A percentile compares a stretch with the other conserved stretches of the same genome.
Evolutionary conservation across 1,140 invertebrate species (phyloP).

Genomic region (Anagrus nilaparvatae): DNA sequence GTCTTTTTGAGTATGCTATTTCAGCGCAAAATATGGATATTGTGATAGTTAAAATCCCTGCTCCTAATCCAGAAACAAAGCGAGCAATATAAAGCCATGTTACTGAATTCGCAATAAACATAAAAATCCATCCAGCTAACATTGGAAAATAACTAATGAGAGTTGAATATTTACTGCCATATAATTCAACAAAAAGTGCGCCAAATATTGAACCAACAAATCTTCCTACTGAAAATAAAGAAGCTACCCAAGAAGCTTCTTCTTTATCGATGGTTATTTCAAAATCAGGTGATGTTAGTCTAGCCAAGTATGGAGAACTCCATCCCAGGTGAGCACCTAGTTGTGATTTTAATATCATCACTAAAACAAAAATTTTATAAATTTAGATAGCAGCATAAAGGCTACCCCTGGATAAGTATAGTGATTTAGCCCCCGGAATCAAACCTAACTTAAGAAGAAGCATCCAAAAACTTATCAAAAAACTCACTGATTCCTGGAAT

Average conservation of each 20-base stretch:
- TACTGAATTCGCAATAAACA: slow-evolving; percentile 43
- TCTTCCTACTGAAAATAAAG: slow-evolving; percentile 42
- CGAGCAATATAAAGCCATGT: slow-evolving; percentile 43
- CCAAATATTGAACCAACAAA: slow-evolving; percentile 29
- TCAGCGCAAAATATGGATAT: too few relatives aligned
- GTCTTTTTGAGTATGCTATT: too few relatives aligned
- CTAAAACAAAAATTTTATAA: background rate
- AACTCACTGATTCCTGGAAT: too few relatives aligned
- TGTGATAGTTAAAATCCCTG: too few relatives aligned
- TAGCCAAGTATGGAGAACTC: background rate
- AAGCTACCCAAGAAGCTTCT: slow-evolving; percentile 57
- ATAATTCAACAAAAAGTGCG: slow-evolving; percentile 31
- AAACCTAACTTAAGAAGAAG: too few relatives aligned
- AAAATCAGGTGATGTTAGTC: too few relatives aligned
- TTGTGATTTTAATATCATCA: background rate
- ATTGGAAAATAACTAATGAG: slow-evolving; percentile 48
- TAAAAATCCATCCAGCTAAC: slow-evolving; percentile 49
- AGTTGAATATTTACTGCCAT: slow-evolving; percentile 56
- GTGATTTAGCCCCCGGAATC: too few relatives aligned
- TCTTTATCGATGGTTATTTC: too few relatives aligned
- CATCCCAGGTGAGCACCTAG: background rate
- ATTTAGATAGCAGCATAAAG: too few relatives aligned
- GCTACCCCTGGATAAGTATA: too few relatives aligned
- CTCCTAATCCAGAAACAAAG: too few relatives aligned
- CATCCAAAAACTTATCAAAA: too few relatives aligned